Evolutionary conservation across 2,797 vertebrate genomes (phyloP).

Genomic region (Melopsittacus undulatus): DNA sequence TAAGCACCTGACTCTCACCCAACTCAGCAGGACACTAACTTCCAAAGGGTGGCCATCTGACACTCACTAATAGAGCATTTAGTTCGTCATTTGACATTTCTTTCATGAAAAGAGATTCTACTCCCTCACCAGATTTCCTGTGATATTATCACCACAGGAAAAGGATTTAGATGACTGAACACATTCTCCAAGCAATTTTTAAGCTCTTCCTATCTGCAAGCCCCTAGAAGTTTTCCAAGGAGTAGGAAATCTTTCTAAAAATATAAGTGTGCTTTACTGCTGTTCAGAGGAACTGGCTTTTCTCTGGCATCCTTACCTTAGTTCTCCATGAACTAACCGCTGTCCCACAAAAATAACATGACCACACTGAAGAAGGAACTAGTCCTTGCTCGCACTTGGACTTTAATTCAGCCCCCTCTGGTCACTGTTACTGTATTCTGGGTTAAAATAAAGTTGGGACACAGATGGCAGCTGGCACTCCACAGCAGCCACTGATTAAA

Average conservation of each 20-base stretch:
- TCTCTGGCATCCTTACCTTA: not conserved
- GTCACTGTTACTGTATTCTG: not conserved
- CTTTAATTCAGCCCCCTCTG: not conserved
- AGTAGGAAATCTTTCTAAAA: not conserved
- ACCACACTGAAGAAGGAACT: not conserved
- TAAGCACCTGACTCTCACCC: not conserved
- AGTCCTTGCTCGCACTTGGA: not conserved
- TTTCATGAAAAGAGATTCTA: not conserved
- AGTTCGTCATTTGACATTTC: not conserved
- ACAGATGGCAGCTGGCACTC: not conserved
- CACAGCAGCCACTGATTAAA: not conserved
- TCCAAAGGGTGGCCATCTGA: not conserved
- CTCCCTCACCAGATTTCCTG: not conserved
- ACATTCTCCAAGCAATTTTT: not conserved
- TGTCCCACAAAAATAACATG: not conserved
- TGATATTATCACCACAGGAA: not conserved
- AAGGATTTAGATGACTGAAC: not conserved
- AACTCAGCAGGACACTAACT: not conserved
- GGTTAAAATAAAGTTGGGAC: not conserved
- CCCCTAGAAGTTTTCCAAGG: not conserved
- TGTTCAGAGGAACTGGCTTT: not conserved
- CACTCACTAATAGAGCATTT: not conserved
- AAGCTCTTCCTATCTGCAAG: not conserved
- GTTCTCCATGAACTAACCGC: not conserved
- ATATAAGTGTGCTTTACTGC: not conserved